Base-by-base conservation (phyloP, 2,113 vertebrate species). In the Ammodramus savannarum region DNA sequence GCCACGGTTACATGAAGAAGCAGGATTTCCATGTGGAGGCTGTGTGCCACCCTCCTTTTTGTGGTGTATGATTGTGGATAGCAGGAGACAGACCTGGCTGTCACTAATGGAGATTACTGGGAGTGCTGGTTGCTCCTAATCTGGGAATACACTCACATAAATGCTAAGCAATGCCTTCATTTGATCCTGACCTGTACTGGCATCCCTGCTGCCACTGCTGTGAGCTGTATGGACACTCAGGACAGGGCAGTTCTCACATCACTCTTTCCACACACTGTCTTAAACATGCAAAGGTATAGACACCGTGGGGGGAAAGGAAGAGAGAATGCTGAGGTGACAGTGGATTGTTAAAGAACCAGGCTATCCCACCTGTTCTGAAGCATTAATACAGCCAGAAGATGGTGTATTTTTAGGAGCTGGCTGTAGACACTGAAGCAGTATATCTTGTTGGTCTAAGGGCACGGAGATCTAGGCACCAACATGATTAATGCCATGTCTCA, bases 391-490 rank as follows among this genome's bases (percentile, higher is more conserved):
- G 51, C 87, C 43, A 54, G 78, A 84, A 97, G 91, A 83, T 25
- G 89, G 85, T 79, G 87, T 77, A 94, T 96, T 97, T 97, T 98
- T 97, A 97, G 96, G 92, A 97, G 67, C 81, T 88, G 87, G 79
- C 91, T 97, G 92, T 90, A 95, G 93, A 95, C 89, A 59, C 62
- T 89, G 89, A 78, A 95, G 91, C 95, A 93, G 94, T 96, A 93
- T 96, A 96, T 97, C 96, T 97, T 93, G 26, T 83, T 96, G 89
- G 88, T 93, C 91, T 96, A 95, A 97, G 96, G 95, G 93, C 91
- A 89, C 1, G 5, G 96, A 89, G 91, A 71, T 63, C 36, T 77
- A 87, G 90, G 83, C 90, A 90, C 94, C 96, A 96, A 92, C 57
- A 71, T 78, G 89, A 98, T 97, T 96, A 96, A 97, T 97, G 94